phyloP scores from a whole-genome alignment of 1,140 invertebrate genomes.

The Drosophila yakuba region DNA sequence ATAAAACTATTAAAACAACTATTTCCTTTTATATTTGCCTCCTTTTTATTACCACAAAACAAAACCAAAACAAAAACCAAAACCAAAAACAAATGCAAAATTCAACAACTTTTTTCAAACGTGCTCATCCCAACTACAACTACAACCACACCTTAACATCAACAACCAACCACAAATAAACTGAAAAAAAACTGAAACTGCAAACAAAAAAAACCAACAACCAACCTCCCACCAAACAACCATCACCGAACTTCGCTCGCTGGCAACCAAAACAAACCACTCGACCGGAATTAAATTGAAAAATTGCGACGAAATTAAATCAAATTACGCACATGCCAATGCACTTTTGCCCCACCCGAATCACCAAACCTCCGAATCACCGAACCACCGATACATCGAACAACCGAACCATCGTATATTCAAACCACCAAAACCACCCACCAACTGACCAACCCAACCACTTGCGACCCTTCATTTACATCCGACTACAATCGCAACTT shows the following conservation, averaged over 20 bases:
- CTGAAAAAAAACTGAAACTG: slow-evolving; percentile 52
- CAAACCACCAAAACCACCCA: slow-evolving; percentile 3
- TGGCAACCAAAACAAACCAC: slow-evolving; percentile 67
- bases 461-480: slow-evolving; percentile 43
- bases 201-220: slow-evolving; percentile 25
- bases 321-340: slow-evolving; percentile 77
- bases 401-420: not conserved
- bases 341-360: slow-evolving; percentile 25
- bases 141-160: slow-evolving; percentile 39
- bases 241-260: slow-evolving; percentile 65
- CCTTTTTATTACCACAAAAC: slow-evolving; percentile 70
- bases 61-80: slow-evolving; percentile 25
- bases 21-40: slow-evolving; percentile 81
- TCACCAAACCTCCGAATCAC: not conserved
- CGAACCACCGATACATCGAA: not conserved
- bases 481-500: slow-evolving; percentile 46
- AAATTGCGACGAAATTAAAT: slow-evolving; percentile 77
- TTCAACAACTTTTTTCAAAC: slow-evolving; percentile 79
- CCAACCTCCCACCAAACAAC: slow-evolving; percentile 42
- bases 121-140: slow-evolving; percentile 56
- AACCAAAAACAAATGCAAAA: slow-evolving; percentile 57
- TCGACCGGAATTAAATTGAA: slow-evolving; percentile 75
- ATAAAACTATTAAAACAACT: slow-evolving; percentile 84
- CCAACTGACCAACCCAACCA: slow-evolving; percentile 11
- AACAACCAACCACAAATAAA: slow-evolving; percentile 63